phyloP scores from a whole-genome alignment of 2,797 vertebrate genomes.

The Oceanodroma leucorhoa region DNA sequence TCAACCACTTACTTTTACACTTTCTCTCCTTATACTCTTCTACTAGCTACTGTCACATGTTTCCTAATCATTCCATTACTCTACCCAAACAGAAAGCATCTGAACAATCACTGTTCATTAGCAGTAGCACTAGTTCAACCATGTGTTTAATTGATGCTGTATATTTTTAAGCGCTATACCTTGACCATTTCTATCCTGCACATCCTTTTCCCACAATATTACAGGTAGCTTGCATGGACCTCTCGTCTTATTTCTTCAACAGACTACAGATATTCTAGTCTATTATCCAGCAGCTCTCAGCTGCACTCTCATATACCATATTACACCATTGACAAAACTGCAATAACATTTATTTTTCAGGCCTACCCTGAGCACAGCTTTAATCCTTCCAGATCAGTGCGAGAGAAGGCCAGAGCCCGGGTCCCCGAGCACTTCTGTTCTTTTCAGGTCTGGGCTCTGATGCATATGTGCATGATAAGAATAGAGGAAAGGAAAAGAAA shows the following conservation, averaged over 20 bases:
- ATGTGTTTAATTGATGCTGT: neutral
- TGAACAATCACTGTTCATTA: neutral
- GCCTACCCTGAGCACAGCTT: neutral
- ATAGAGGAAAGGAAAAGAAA: neutral
- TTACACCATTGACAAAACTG: neutral
- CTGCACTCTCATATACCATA: neutral
- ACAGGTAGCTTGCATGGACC: neutral
- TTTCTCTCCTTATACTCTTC: neutral
- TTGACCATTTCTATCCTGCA: neutral
- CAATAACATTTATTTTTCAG: neutral
- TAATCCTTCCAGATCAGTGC: neutral
- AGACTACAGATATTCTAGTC: neutral
- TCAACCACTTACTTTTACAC: neutral
- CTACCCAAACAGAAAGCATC: neutral
- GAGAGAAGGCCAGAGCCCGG: neutral
- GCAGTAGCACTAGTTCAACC: neutral
- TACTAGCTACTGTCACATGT: neutral
- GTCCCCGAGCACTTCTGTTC: neutral
- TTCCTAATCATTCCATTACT: neutral
- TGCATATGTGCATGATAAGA: neutral
- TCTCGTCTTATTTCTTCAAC: neutral
- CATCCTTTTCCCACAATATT: neutral
- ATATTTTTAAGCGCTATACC: neutral
- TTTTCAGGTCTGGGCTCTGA: neutral
- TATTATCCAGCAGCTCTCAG: neutral